Percentiles rank a stretch among this genome's conserved stretches.
phyloP scores from a whole-genome alignment of 2,797 vertebrate genomes.

The Sebastes taczanowskii region DNA sequence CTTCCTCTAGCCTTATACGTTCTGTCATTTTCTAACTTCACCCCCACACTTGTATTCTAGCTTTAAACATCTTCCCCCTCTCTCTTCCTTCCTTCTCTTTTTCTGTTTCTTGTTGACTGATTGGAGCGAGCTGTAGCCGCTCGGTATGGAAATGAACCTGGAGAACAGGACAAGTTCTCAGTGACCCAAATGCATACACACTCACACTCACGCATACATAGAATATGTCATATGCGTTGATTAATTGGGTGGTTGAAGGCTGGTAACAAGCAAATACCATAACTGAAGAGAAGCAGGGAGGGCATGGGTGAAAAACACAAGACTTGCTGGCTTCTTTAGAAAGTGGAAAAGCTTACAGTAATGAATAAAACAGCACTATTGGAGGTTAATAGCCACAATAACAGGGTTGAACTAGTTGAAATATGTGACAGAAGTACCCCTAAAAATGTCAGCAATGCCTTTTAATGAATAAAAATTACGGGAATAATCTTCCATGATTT shows the following conservation, averaged over 20 bases:
- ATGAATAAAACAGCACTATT: background rate
- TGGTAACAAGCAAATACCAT: conserved; percentile 38
- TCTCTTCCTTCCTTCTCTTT: background rate
- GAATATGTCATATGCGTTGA: conserved; percentile 52
- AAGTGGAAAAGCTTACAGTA: background rate
- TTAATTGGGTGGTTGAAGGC: conserved; percentile 55
- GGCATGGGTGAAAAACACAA: background rate
- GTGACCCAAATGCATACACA: conserved; percentile 65
- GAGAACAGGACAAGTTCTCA: conserved; percentile 46
- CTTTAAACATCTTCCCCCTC: conserved; percentile 3
- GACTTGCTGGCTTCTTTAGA: background rate
- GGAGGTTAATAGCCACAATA: conserved; percentile 1
- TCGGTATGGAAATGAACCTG: conserved; percentile 67
- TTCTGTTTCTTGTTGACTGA: conserved; percentile 50
- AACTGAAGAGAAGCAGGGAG: background rate
- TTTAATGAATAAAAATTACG: background rate
- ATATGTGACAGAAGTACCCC: background rate
- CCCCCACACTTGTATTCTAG: background rate
- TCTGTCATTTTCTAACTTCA: conserved; percentile 30
- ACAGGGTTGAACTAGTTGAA: background rate
- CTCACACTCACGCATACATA: background rate
- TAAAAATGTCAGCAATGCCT: background rate
- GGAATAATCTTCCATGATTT: background rate
- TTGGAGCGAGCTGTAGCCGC: conserved; percentile 43
- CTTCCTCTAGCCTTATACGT: conserved; percentile 5